Percentiles rank a stretch among this genome's conserved stretches.
phyloP scores from a whole-genome alignment of 2,797 vertebrate genomes.

The Sparidentex hasta region DNA sequence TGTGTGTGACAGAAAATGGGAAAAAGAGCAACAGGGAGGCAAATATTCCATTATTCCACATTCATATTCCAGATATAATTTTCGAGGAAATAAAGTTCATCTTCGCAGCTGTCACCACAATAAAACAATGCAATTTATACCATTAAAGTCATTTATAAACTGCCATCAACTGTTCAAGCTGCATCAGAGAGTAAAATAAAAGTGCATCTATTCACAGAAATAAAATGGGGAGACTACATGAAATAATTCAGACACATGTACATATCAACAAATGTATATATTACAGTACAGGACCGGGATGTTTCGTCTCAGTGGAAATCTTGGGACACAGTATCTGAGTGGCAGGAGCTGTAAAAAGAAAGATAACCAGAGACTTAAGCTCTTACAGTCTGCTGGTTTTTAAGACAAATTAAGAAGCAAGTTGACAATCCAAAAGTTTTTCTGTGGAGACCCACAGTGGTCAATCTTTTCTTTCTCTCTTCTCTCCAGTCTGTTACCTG shows the following conservation, averaged over 20 bases:
- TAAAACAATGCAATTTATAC: slow-evolving; percentile 75
- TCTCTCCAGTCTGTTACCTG: slow-evolving; percentile 25
- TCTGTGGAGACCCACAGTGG: slow-evolving; percentile 33
- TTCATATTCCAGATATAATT: slow-evolving; percentile 73
- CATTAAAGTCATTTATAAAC: slow-evolving; percentile 67
- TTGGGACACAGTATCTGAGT: slow-evolving; percentile 62
- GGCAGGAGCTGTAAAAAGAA: slow-evolving; percentile 64
- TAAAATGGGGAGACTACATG: slow-evolving; percentile 65
- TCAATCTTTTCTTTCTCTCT: slow-evolving; percentile 29
- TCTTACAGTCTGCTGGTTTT: slow-evolving; percentile 72
- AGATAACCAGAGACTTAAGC: slow-evolving; percentile 68
- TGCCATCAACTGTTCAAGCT: slow-evolving; percentile 84
- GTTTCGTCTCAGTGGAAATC: slow-evolving; percentile 64
- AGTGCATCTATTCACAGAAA: slow-evolving; percentile 79
- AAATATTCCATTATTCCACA: slow-evolving; percentile 63
- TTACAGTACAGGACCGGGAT: slow-evolving; percentile 71
- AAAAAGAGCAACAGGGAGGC: slow-evolving; percentile 23
- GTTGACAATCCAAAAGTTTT: slow-evolving; percentile 52
- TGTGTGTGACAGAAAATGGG: slow-evolving; percentile 7
- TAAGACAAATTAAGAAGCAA: slow-evolving; percentile 52
- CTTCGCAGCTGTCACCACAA: slow-evolving; percentile 86
- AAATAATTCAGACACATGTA: slow-evolving; percentile 83
- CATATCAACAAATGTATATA: slow-evolving; percentile 86
- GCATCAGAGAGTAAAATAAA: slow-evolving; percentile 67
- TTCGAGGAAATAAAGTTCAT: slow-evolving; percentile 65